These are phyloP conservation scores for Bombus consobrinus DNA, from an alignment of 1,140 invertebrate species.

Conservation along the genomic window DNA sequence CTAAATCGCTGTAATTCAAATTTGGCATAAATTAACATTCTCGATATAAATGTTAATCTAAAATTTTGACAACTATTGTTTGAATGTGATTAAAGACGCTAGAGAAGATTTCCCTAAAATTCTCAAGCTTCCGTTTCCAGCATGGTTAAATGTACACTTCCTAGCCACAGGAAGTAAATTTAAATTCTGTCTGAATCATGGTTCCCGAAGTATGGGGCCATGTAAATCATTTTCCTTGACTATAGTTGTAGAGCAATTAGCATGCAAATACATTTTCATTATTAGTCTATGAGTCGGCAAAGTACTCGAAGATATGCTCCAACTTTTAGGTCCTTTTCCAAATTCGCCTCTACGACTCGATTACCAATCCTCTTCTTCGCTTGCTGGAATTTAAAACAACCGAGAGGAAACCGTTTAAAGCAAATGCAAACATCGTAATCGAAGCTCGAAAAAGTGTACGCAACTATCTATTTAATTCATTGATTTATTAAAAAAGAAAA, in stretches of 20 bases:
- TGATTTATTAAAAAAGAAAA: no score
- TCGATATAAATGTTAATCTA: background rate
- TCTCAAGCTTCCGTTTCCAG: background rate
- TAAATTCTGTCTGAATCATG: conserved; percentile 31
- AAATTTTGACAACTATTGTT: background rate
- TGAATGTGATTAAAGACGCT: background rate
- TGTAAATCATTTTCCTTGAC: conserved; percentile 53
- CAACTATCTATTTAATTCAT: no score
- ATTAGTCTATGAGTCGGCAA: conserved; percentile 39
- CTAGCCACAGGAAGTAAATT: conserved; percentile 35
- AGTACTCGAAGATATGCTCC: conserved; percentile 21
- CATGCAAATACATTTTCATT: conserved; percentile 59
- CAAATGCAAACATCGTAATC: background rate
- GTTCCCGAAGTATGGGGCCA: conserved; percentile 18
- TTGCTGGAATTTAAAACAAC: background rate
- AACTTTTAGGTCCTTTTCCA: conserved; percentile 31
- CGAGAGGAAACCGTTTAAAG: background rate
- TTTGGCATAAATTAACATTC: background rate
- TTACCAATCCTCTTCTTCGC: background rate
- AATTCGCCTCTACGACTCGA: background rate
- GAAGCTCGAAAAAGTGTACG: no score
- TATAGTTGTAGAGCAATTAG: conserved; percentile 36
- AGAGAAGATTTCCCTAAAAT: conserved; percentile 9
- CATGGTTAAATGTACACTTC: background rate
- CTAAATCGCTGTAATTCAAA: background rate